Evolutionary conservation across 2,888 invertebrate genomes (phyloP), one percentile per base, ranked within the genome.

Genomic region (Strigamia transsilvanica): DNA sequence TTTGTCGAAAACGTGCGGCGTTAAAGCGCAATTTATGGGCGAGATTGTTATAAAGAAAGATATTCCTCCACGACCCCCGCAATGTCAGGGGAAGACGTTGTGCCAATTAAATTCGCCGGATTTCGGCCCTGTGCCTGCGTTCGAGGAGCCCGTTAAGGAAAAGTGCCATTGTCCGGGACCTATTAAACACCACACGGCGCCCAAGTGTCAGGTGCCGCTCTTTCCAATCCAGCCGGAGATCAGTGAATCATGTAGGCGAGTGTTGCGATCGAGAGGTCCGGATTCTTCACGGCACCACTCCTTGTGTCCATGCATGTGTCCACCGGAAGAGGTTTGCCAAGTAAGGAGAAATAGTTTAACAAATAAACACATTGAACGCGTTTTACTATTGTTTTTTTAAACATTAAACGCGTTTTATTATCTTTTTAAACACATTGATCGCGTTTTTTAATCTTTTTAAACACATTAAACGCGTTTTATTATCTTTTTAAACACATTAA

Each of bases 11-110:
- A 80, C 80, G 6, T 80, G 80, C 18, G 80, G 80, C 15, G 80
- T 80, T 51, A 80, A 80, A n/a, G 80, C 80, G 2, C 80, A 80
- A 46, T 80, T 80, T 12, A 51, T 80, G 21, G 80, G 80, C 12
- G 80, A 80, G 23, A 80, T 80, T 9, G 34, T 80, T 21, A 80
- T 80, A 38, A 80, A 80, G 34, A 46, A 46, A 46, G 46, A 46
- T 46, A 46, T 46, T 46, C 46, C 46, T 13, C 46, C 46, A 15
- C 13, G 46, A 46, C 46, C 46, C 13, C 46, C 46, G 46, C 46
- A n/a, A 46, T 46, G 46, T 46, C 46, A 46, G 46, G 15, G 46
- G 0, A 46, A 13, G 15, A 1, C 46, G n/a, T 13, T 46, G 15
- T 46, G 46, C 5, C 46, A 46, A 5, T 46, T 46, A 15, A 46